Conservation (phyloP, 2,888 invertebrate genomes). For the Pemphredon lugubris region DNA sequence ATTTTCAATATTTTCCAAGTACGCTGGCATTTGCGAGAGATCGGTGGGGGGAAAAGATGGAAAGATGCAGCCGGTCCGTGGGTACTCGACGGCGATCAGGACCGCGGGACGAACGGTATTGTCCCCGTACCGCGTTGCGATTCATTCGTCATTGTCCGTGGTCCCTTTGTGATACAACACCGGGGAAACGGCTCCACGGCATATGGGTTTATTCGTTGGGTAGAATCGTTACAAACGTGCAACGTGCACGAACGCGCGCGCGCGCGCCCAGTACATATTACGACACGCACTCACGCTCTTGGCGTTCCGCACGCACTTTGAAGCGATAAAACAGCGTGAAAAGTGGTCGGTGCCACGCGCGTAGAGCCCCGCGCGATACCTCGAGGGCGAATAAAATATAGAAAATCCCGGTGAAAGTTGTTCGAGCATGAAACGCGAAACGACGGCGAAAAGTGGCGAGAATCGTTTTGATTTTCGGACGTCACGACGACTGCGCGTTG, state of each 20-base stretch:
- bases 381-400: background rate
- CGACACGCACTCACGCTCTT: conserved; percentile 13
- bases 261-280: conserved; percentile 7
- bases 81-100: conserved; percentile 30
- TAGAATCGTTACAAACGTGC: conserved; percentile 36
- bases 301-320: conserved; percentile 1
- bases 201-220: conserved; percentile 47
- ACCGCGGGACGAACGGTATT: conserved; percentile 49
- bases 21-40: too few relatives aligned
- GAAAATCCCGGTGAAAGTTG: background rate
- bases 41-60: too few relatives aligned
- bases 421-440: too few relatives aligned
- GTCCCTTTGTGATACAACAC: conserved; percentile 54
- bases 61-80: conserved; percentile 19
- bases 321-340: conserved; percentile 27
- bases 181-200: conserved; percentile 45
- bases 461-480: too few relatives aligned
- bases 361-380: background rate
- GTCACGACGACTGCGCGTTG: too few relatives aligned
- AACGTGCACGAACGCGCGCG: conserved; percentile 27
- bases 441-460: too few relatives aligned
- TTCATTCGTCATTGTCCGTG: conserved; percentile 63
- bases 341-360: conserved; percentile 11
- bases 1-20: too few relatives aligned
- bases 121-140: conserved; percentile 48